Conservation (phyloP, 2,113 vertebrate genomes). For the Melozone crissalis region DNA sequence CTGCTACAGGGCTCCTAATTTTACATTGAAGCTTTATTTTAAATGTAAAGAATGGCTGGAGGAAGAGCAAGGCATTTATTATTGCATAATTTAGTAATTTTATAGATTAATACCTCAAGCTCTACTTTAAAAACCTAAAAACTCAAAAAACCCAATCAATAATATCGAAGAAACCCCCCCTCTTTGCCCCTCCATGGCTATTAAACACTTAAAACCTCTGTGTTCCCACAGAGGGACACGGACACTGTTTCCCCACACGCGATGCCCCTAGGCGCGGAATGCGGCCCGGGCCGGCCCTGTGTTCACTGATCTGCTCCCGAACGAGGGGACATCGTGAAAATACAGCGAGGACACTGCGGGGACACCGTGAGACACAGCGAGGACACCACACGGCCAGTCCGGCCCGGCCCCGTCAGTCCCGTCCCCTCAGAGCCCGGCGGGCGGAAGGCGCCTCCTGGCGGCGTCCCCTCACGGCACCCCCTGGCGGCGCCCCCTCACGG, state of each 20-base stretch:
- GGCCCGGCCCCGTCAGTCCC: not conserved
- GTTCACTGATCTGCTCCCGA: not conserved
- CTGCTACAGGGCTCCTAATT: not conserved
- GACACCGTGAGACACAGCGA: not conserved
- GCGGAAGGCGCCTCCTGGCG: not conserved
- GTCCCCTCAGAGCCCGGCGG: not conserved
- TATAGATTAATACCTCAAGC: not conserved
- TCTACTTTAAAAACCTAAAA: not conserved
- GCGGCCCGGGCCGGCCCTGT: accelerated
- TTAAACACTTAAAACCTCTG: not conserved
- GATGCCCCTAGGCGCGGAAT: not conserved
- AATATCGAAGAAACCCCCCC: not conserved
- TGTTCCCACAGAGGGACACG: not conserved
- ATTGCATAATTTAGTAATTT: not conserved
- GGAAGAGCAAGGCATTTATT: not conserved
- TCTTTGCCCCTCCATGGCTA: accelerated
- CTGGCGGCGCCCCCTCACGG: not conserved
- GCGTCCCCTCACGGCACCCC: too few species aligned
- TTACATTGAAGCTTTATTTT: not conserved
- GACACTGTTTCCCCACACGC: not conserved
- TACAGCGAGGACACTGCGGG: not conserved
- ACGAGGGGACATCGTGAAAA: not conserved
- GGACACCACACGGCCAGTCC: too few species aligned
- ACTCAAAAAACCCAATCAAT: not conserved
- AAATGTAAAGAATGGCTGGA: not conserved